Evolutionary conservation across 2,797 vertebrate species (phyloP), one percentile per base, ranked within the genome.

Genomic region (Chrosomus eos): DNA sequence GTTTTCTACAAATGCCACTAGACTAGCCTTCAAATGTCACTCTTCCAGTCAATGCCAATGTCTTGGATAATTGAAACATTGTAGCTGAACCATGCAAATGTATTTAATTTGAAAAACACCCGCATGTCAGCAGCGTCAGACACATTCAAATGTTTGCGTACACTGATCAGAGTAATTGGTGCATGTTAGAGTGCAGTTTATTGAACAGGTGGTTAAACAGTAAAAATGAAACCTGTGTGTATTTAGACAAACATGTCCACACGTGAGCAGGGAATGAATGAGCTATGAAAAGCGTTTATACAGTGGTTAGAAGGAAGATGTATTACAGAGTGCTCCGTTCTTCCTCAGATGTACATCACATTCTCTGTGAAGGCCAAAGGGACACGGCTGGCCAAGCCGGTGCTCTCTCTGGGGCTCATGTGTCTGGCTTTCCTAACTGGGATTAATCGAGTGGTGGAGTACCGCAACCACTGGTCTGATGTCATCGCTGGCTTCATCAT

Each of bases 381-480:
- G 88, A 97, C 96, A 66, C 94, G 94, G 84, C 95, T 98, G 88
- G 95, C 96, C 55, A 97, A 96, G 89, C 97, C 97, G 21, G 94
- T 97, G 84, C 89, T 98, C 26, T 97, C 97, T 85, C 93, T 98
- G 90, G 93, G 96, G 73, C 93, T 98, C 90, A 96, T 97, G 94
- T 96, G 96, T 88, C 89, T 97, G 95, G 97, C 97, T 31, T 95
- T 97, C 81, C 96, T 98, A 82, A 97, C 96, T 28, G 97, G 97
- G 91, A 95, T 98, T 93, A 98, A 97, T 94, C 96, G 97, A 92
- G 97, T 98, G 92, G 95, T 97, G 67, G 97, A 98, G 91, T 97
- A 98, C 92, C 95, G 97, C 80, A 98, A 98, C 95, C 97, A 98
- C 88, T 98, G 97, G 97, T 96, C 95, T 40, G 97, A 98, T 86